These are phyloP conservation scores for Crenuchus spilurus DNA, from an alignment of 2,797 vertebrate species.

Conservation along the genomic window DNA sequence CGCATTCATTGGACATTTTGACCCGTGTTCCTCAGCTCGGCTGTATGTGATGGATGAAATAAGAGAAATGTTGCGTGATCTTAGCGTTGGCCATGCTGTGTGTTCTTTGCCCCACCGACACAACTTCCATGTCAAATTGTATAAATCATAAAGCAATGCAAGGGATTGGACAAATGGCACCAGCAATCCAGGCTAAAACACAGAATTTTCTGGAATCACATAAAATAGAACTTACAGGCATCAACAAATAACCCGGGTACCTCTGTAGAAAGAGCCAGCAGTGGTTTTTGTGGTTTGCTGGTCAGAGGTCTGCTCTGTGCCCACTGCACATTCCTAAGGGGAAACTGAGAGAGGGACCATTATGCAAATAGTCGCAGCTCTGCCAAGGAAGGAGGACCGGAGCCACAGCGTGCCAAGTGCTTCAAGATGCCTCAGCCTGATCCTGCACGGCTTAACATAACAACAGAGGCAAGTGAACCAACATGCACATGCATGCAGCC, in stretches of 20 bases:
- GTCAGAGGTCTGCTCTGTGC: constrained; percentile 60
- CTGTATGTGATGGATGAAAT: constrained; percentile 65
- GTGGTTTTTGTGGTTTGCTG: constrained; percentile 70
- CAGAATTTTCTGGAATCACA: constrained; percentile 54
- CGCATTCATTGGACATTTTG: constrained; percentile 4
- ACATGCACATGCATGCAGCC: not conserved
- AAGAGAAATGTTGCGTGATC: constrained; percentile 49
- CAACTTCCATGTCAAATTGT: constrained; percentile 56
- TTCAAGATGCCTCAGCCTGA: constrained; percentile 76
- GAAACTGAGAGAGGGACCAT: constrained; percentile 71
- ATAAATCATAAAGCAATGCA: constrained; percentile 54
- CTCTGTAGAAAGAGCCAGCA: constrained; percentile 58
- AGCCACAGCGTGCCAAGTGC: constrained; percentile 69
- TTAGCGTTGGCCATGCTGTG: constrained; percentile 55
- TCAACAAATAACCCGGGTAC: constrained; percentile 60
- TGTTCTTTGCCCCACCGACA: constrained; percentile 59
- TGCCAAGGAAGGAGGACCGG: constrained; percentile 73
- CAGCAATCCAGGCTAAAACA: constrained; percentile 21
- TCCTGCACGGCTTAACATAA: constrained; percentile 67
- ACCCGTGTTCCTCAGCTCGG: constrained; percentile 8
- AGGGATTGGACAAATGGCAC: constrained; percentile 51
- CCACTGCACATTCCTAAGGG: constrained; percentile 71
- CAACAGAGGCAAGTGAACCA: constrained; percentile 37
- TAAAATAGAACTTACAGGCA: constrained; percentile 34
- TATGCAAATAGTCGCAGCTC: constrained; percentile 79